Conservation (phyloP, 2,113 vertebrate genomes). For the Oncorhynchus nerka region DNA sequence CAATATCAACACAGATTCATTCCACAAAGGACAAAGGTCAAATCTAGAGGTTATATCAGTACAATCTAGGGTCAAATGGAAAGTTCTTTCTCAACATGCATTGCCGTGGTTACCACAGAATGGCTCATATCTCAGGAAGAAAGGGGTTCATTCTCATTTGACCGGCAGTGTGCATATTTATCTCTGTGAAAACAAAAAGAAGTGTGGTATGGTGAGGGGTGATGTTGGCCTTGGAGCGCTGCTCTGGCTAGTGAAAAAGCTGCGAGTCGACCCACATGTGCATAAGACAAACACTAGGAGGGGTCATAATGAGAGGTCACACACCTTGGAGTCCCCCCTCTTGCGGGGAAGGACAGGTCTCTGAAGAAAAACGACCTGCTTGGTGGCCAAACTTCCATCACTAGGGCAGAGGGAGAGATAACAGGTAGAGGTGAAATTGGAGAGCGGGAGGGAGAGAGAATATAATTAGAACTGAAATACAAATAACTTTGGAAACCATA, state of each 20-base stretch:
- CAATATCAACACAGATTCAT: conserved; percentile 36
- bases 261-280: conserved; percentile 27
- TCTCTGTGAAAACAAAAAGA: conserved; percentile 42
- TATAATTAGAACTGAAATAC: not conserved
- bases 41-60: conserved; percentile 42
- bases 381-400: conserved; percentile 92
- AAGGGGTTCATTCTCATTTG: conserved; percentile 5
- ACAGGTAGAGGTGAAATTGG: not conserved
- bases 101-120: conserved; percentile 14
- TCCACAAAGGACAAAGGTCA: conserved; percentile 26
- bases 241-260: conserved; percentile 25
- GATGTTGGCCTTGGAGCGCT: conserved; percentile 22
- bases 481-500: too few relatives aligned
- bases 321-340: conserved; percentile 92
- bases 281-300: conserved; percentile 28
- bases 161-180: conserved; percentile 19
- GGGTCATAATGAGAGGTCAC: conserved; percentile 34
- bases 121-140: conserved; percentile 13
- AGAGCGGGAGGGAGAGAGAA: not conserved
- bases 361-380: conserved; percentile 98
- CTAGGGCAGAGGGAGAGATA: conserved; percentile 70
- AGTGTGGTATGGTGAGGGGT: conserved; percentile 8
- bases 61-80: conserved; percentile 17
- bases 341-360: conserved; percentile 90
- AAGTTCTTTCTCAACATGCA: conserved; percentile 32